Conservation (phyloP, 2,113 vertebrate genomes). For the Ciconia maguari region DNA sequence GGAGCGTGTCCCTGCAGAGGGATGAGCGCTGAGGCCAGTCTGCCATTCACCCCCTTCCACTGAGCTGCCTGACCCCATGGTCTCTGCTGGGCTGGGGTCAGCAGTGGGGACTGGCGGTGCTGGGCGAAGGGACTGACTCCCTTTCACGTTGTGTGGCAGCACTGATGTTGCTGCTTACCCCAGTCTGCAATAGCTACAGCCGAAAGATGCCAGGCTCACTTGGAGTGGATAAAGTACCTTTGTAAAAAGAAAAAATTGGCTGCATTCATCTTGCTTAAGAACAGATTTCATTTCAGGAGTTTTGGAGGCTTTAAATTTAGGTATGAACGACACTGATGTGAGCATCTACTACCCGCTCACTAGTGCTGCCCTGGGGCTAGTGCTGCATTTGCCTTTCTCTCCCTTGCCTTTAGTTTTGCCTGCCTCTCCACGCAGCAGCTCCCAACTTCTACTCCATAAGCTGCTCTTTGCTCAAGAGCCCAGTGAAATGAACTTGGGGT, state of each 20-base stretch:
- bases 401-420: neutral
- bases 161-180: neutral
- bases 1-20: rapidly evolving
- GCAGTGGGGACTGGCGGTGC: neutral
- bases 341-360: neutral
- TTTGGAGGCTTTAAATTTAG: neutral
- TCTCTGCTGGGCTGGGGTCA: neutral
- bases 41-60: neutral
- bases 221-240: neutral
- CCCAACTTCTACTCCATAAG: neutral
- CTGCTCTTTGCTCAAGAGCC: neutral
- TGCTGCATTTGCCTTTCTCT: neutral
- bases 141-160: rapidly evolving
- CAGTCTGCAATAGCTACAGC: neutral
- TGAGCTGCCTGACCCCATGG: neutral
- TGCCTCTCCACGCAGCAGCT: neutral
- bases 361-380: neutral
- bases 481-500: neutral
- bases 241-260: neutral
- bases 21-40: neutral
- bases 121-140: neutral
- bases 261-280: neutral
- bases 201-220: neutral
- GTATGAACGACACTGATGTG: neutral
- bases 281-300: neutral